Evolutionary conservation across 2,888 invertebrate species (phyloP), one percentile per base, ranked within the genome.

Genomic region (Ditula angustiorana): DNA sequence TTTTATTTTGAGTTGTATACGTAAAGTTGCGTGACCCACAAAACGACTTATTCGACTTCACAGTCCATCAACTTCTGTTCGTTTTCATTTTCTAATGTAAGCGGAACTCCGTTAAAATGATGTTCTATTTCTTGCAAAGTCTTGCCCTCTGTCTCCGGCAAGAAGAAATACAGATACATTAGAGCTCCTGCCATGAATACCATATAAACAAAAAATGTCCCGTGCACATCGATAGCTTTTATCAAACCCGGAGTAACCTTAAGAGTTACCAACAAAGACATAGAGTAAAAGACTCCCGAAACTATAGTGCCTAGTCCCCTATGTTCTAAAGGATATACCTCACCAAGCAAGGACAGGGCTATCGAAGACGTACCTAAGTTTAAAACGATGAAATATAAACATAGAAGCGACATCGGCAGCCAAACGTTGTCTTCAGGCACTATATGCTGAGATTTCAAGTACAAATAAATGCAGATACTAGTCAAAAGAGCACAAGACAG

Each of bases 301-400:
- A 79, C 67, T 0, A 78, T 68, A 8, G 81, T 74, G 0, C 87
- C 88, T 1, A 77, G 76, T 5, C 81, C 82, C 71, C 83, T 81
- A 58, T 88, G 85, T 0, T 74, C 79, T 41, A 89, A 74, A 0
- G 89, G 89, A 37, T 83, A 84, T 4, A 89, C 63, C 69, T 90
- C 90, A 0, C 90, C 90, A 24, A 86, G 64, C 11, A 89, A 74
- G 1, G 82, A 81, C 13, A 86, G 64, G 1, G 89, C 83, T 58
- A 89, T 85, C 0, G 86, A 80, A 5, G 85, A 81, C 57, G 86
- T 85, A 1, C 88, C 90, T 19, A 88, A 77, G 68, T 88, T 90
- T 0, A 76, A 76, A 16, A 87, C 63, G 16, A 86, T 72, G 47
- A 86, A 86, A 66, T 82, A 88, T 0, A 78, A 23, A 0, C 77